Percentiles rank a stretch among this genome's conserved stretches.
phyloP scores from a whole-genome alignment of 2,888 invertebrate species.

The Electrophaes corylata region DNA sequence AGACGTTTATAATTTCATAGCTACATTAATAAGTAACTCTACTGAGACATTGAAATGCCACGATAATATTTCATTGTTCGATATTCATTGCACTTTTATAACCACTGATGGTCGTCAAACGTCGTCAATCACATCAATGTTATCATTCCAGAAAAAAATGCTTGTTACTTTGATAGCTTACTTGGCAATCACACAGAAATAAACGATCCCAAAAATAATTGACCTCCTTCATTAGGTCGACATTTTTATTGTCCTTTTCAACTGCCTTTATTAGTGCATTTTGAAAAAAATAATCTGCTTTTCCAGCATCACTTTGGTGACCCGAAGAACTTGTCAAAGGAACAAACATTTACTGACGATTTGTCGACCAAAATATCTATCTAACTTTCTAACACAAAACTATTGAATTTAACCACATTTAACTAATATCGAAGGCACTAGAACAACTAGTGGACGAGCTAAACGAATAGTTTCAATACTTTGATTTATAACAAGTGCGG shows the following conservation, averaged over 20 bases:
- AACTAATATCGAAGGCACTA: constrained; percentile 74
- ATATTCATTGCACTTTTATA: constrained; percentile 39
- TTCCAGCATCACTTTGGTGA: not conserved
- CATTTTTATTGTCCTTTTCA: constrained; percentile 17
- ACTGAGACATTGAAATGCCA: constrained; percentile 33
- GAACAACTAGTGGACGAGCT: constrained; percentile 67
- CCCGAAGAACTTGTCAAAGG: constrained; percentile 32
- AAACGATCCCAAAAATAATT: constrained; percentile 4
- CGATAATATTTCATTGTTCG: constrained; percentile 39
- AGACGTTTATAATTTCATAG: constrained; percentile 55
- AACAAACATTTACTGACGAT: constrained; percentile 18
- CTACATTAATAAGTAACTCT: constrained; percentile 49
- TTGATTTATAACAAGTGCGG: constrained; percentile 41
- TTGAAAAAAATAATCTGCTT: not conserved
- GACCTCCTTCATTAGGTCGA: constrained; percentile 15
- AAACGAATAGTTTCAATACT: constrained; percentile 31
- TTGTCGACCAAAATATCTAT: constrained; percentile 10
- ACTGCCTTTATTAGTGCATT: not conserved
- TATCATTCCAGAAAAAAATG: constrained; percentile 2
- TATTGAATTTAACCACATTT: constrained; percentile 46
- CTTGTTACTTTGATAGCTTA: constrained; percentile 16
- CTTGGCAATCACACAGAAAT: constrained; percentile 1
- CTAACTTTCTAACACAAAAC: constrained; percentile 16
- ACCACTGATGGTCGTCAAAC: constrained; percentile 23
- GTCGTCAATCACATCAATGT: constrained; percentile 27